These are phyloP conservation scores for Cyanoramphus novaezelandiae DNA, from an alignment of 2,113 vertebrate genomes.

Conservation along the genomic window DNA sequence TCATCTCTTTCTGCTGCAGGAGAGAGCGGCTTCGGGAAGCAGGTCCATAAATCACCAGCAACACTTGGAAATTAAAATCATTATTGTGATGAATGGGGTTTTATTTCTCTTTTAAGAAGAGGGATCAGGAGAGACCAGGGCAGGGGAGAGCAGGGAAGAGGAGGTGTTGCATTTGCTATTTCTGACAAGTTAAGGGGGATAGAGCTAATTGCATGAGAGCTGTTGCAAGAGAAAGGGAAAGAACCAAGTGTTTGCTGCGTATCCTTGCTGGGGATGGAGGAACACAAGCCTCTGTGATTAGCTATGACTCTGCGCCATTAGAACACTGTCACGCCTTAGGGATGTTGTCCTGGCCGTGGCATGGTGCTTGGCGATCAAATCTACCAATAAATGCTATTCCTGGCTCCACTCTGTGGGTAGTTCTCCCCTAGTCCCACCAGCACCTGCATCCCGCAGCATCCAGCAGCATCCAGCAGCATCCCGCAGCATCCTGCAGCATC, in stretches of 20 bases:
- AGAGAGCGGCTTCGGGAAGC: not conserved
- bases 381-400: not conserved
- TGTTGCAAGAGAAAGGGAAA: not conserved
- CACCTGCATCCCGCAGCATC: rapidly evolving
- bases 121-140: not conserved
- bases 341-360: rapidly evolving
- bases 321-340: not conserved
- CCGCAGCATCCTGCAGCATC: not conserved
- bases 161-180: not conserved
- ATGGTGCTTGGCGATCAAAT: not conserved
- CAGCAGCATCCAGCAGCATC: not conserved
- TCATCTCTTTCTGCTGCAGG: not conserved
- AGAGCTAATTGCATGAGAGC: not conserved
- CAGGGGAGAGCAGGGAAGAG: not conserved
- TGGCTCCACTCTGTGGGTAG: not conserved
- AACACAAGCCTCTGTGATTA: rapidly evolving
- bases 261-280: not conserved
- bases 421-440: not conserved
- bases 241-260: not conserved
- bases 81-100: conserved; percentile 46
- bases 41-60: conserved; percentile 7
- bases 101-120: conserved; percentile 6
- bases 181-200: not conserved
- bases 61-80: conserved; percentile 43
- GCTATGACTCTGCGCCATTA: rapidly evolving